Evolutionary conservation across 1,140 invertebrate species (phyloP), one percentile per base, ranked within the genome.

Genomic region (Hirudo medicinalis): DNA sequence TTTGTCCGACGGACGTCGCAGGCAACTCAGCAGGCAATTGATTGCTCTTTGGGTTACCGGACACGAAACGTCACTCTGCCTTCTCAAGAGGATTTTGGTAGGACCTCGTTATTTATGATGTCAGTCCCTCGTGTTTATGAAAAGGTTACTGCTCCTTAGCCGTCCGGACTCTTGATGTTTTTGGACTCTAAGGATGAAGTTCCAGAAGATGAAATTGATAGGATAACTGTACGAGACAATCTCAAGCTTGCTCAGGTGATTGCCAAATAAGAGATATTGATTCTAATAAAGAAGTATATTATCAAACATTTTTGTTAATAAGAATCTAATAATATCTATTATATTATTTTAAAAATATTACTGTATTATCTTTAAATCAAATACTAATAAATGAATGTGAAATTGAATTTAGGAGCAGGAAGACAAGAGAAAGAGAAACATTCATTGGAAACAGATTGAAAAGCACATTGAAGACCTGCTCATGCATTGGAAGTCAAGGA

Each of bases 1-100:
- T 32, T 63, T 63, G 19, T 63, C 19, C 43, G 4, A 2, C 15
- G 4, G 29, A 13, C 57, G 15, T 75, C 75, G 77, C 75, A 83
- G 94, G 66, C 94, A 98, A 79, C 83, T 99, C 20, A 97, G 93
- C 67, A 84, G 96, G 19, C 94, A 97, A 83, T 83, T 99, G n/a
- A 90, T 99, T 70, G 90, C 90, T 22, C 84, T 99, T n/a, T 99
- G 96, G 96, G 87, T 95, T 0, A 94, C 91, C 19, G 92, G 92
- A 67, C 94, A 98, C 84, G 88, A 90, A 25, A 91, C 89, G 27
- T 93, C 94, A 0, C 89, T 92, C 85, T 89, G 89, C 40, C 83
- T 99, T 20, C 85, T 99, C 8, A 87, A 87, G 76, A 84, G 94
- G 79, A 92, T 95, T 72, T 86, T 98, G 87, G 93, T 94, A 84